Conservation (phyloP, 2,113 vertebrate genomes). For the Pontoporia blainvillei region DNA sequence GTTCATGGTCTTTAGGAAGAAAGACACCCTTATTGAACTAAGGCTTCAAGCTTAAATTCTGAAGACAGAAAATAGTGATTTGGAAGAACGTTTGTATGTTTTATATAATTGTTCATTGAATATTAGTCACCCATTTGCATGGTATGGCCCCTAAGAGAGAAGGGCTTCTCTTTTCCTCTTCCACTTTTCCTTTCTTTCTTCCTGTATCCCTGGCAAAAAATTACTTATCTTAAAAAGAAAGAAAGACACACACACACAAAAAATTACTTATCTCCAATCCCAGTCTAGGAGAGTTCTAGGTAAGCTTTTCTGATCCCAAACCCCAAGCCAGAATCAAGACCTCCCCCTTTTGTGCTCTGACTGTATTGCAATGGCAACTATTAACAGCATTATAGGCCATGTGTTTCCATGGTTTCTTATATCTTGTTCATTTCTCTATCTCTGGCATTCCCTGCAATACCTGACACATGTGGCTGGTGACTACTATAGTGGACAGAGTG, state of each 20-base stretch:
- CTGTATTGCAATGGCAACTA: fast-evolving
- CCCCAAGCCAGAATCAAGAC: background rate
- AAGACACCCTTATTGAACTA: background rate
- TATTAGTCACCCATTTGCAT: background rate
- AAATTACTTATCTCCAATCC: background rate
- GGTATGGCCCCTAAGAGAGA: background rate
- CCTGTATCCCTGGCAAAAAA: background rate
- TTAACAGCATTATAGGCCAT: fast-evolving
- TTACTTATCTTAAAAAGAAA: background rate
- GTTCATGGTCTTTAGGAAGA: background rate
- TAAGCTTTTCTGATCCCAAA: background rate
- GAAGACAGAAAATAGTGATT: background rate
- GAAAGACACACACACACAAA: no score
- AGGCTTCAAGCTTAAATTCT: background rate
- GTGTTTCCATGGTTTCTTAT: background rate
- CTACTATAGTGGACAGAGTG: background rate
- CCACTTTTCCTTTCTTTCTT: background rate
- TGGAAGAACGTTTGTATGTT: fast-evolving
- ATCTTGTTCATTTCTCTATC: background rate
- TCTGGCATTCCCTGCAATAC: background rate
- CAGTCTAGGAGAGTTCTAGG: background rate
- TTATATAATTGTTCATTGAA: background rate
- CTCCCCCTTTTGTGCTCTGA: no score
- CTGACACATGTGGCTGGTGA: background rate
- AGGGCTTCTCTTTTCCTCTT: background rate